Conservation (phyloP, 2,888 invertebrate species). For the Trissolcus brochymenae region DNA sequence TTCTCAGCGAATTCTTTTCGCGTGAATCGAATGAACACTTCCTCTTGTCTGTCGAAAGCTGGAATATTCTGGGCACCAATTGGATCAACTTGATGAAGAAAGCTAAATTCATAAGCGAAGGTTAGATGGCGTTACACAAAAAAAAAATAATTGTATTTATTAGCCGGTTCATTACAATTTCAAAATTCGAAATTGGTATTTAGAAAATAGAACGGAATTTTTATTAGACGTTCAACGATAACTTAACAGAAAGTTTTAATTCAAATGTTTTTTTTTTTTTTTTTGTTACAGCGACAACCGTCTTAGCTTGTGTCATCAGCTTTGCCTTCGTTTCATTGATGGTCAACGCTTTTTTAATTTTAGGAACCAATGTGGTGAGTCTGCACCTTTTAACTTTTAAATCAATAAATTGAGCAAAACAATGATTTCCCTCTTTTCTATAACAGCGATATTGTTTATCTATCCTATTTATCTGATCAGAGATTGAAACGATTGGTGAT, state of each 20-base stretch:
- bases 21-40: slow-evolving; percentile 63
- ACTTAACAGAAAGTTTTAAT: too few species aligned
- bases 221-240: too few species aligned
- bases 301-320: slow-evolving; percentile 65
- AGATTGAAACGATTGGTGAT: too few species aligned
- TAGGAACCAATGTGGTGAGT: slow-evolving; percentile 71
- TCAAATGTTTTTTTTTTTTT: slow-evolving; percentile 21
- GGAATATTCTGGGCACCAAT: slow-evolving; percentile 70
- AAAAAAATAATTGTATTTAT: slow-evolving; percentile 18
- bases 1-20: slow-evolving; percentile 70
- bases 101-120: slow-evolving; percentile 55
- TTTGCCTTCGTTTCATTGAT: slow-evolving; percentile 66
- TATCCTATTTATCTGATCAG: too few species aligned
- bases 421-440: too few species aligned
- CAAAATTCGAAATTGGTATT: too few species aligned
- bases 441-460: too few species aligned
- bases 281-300: slow-evolving; percentile 64
- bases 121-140: slow-evolving; percentile 15
- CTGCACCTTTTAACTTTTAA: not conserved
- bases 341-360: slow-evolving; percentile 68
- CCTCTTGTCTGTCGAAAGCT: slow-evolving; percentile 63
- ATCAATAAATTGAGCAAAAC: too few species aligned
- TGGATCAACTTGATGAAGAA: slow-evolving; percentile 68
- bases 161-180: slow-evolving; percentile 2
- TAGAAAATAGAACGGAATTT: too few species aligned